phyloP scores from a whole-genome alignment of 2,113 vertebrate species.

The Prietella phreatophila region DNA sequence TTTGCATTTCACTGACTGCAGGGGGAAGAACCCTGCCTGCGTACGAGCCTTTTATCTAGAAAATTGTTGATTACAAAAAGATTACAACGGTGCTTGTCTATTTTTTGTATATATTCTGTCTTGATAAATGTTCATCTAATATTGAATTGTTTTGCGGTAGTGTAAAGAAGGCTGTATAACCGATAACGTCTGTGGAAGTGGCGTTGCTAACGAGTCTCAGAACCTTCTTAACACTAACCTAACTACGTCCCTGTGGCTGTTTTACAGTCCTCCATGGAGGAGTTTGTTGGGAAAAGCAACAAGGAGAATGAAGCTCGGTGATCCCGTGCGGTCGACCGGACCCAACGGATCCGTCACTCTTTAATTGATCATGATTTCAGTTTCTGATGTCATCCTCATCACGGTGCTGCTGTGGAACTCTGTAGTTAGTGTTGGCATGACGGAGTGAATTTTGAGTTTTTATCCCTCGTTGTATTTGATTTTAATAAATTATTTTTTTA shows the following conservation, averaged over 20 bases:
- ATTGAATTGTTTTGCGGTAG: not conserved
- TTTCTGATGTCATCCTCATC: not conserved
- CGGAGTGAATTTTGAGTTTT: not conserved
- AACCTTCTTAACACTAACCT: not conserved
- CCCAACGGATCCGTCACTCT: not conserved
- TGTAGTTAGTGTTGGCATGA: not conserved
- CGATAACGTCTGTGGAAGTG: not conserved
- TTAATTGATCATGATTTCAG: not conserved
- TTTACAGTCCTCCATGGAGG: conserved; percentile 70
- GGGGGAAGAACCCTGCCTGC: too few species aligned
- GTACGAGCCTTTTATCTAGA: not conserved
- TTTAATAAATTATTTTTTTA: not conserved
- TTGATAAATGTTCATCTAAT: not conserved
- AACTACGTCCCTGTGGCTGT: not conserved
- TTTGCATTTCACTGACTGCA: not conserved
- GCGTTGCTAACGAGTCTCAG: not conserved
- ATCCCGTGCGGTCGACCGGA: conserved; percentile 50
- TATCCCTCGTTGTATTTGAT: not conserved
- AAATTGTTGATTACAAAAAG: too few species aligned
- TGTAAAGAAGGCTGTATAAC: not conserved
- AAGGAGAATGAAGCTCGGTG: conserved; percentile 63
- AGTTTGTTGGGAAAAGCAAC: conserved; percentile 62
- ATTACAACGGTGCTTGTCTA: too few species aligned
- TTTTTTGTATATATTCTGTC: too few species aligned
- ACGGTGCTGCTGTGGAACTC: not conserved